Percentiles rank a stretch among this genome's conserved stretches.
Conservation (phyloP, 2,797 vertebrate species). For the Sarcophilus harrisii region DNA sequence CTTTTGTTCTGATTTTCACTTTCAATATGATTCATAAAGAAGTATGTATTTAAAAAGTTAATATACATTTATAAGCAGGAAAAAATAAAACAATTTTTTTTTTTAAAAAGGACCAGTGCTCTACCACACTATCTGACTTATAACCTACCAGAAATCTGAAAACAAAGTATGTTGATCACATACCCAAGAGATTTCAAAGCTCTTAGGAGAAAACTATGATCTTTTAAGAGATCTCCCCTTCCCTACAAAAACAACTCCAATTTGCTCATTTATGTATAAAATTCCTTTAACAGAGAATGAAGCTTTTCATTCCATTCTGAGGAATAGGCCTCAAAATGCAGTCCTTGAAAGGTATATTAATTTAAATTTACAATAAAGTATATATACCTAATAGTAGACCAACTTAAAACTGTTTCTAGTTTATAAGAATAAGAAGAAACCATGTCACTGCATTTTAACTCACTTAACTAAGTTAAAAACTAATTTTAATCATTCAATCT, state of each 20-base stretch:
- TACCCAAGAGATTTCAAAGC: not conserved
- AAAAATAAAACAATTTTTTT: no score
- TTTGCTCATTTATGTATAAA: not conserved
- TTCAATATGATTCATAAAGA: no score
- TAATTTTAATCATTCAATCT: no score
- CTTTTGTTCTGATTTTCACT: no score
- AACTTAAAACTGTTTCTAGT: not conserved
- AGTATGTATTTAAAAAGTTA: no score
- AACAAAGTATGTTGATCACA: not conserved
- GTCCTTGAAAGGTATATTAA: not conserved
- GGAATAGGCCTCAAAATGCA: not conserved
- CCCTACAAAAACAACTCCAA: not conserved
- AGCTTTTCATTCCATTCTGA: not conserved
- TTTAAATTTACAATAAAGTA: not conserved
- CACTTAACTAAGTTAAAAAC: no score
- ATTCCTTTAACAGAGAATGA: not conserved
- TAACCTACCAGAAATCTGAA: not conserved
- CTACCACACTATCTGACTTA: not conserved
- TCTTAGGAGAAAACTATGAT: not conserved
- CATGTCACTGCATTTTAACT: no score
- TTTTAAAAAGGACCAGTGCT: no score
- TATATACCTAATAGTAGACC: not conserved
- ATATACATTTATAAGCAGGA: no score
- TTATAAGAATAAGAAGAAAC: no score
- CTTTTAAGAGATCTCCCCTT: not conserved